Conservation (phyloP, 2,797 vertebrate species). For the Sebastes jordani region DNA sequence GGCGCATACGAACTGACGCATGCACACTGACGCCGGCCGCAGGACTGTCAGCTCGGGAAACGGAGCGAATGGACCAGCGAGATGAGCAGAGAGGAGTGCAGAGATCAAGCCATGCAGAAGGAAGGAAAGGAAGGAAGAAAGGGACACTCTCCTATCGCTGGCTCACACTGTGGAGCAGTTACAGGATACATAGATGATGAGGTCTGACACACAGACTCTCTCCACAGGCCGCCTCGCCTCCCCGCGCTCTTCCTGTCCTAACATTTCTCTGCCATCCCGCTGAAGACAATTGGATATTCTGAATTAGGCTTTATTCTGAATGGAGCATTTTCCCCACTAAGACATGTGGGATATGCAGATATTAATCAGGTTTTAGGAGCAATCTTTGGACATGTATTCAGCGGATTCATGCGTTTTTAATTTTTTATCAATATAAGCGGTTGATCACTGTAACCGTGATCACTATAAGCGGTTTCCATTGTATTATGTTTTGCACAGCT, state of each 20-base stretch:
- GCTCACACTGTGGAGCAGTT: constrained; percentile 19
- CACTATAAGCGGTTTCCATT: too few species aligned
- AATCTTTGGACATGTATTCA: too few species aligned
- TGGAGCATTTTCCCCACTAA: too few species aligned
- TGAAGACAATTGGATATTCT: constrained; percentile 7
- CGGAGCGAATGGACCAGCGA: background rate
- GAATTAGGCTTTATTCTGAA: too few species aligned
- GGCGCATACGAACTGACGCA: background rate
- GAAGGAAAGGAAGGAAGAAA: constrained; percentile 25
- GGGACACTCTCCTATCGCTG: background rate
- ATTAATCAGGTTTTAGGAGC: too few species aligned
- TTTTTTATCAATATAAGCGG: too few species aligned
- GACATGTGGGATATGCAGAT: too few species aligned
- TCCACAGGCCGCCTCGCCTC: constrained; percentile 7
- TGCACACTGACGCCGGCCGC: background rate
- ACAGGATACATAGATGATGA: constrained; percentile 36
- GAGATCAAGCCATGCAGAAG: constrained; percentile 43
- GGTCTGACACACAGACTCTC: constrained; percentile 49
- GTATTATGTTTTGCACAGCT: background rate
- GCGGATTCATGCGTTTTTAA: too few species aligned
- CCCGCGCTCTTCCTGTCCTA: constrained; percentile 29
- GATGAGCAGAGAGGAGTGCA: constrained; percentile 11
- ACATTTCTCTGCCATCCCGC: constrained; percentile 17
- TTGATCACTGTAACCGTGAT: too few species aligned
- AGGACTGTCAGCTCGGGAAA: constrained; percentile 11